These are phyloP conservation scores for Agrotis puta DNA, from an alignment of 2,888 invertebrate genomes.

Conservation along the genomic window DNA sequence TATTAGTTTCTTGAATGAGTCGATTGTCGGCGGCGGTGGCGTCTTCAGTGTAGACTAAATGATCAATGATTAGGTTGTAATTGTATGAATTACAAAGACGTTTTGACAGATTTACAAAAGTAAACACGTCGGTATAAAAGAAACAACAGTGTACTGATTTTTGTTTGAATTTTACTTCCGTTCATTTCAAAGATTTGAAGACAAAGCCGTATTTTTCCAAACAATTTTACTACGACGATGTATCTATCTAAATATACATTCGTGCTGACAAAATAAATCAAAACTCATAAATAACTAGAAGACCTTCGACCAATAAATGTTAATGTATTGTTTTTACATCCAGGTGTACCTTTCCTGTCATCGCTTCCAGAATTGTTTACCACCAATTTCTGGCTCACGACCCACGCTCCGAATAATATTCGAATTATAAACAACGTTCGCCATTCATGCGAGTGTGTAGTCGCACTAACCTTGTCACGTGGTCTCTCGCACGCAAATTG, in stretches of 20 bases:
- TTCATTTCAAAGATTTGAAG: constrained; percentile 24
- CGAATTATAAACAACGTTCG: constrained; percentile 39
- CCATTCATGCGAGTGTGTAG: constrained; percentile 72
- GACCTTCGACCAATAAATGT: constrained; percentile 38
- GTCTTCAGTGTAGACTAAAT: background rate
- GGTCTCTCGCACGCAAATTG: constrained; percentile 75
- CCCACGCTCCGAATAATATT: constrained; percentile 35
- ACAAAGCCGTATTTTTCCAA: constrained; percentile 21
- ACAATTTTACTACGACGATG: constrained; percentile 17
- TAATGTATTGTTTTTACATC: constrained; percentile 31
- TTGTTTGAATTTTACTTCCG: constrained; percentile 16
- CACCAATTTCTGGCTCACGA: constrained; percentile 18
- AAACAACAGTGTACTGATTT: background rate
- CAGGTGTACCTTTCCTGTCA: constrained; percentile 46
- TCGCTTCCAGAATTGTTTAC: constrained; percentile 41
- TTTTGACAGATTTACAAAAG: background rate
- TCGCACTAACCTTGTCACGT: constrained; percentile 66
- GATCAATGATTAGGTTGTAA: too few species aligned
- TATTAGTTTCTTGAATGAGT: background rate
- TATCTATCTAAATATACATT: constrained; percentile 17
- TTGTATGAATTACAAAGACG: background rate
- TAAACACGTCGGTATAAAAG: background rate
- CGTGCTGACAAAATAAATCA: constrained; percentile 23
- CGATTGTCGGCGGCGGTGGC: background rate
- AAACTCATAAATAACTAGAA: constrained; percentile 43